Evolutionary conservation across 2,888 invertebrate species (phyloP).

Genomic region (Hydrotaea cyrtoneurina): DNA sequence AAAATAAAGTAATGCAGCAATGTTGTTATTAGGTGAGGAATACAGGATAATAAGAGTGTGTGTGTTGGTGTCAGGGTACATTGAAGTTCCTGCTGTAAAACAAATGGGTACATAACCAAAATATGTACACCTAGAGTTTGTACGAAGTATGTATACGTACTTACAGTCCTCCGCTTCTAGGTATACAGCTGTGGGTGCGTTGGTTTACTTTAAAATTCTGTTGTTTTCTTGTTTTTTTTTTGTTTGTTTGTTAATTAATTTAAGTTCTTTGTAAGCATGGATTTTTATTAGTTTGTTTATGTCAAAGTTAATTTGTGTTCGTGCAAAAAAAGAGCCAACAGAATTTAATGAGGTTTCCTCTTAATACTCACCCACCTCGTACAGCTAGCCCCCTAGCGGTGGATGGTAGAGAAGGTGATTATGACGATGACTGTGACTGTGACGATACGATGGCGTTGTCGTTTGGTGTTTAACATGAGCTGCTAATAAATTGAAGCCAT

Average conservation of each 20-base stretch:
- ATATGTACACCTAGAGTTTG: neutral
- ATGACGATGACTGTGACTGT: too few relatives aligned
- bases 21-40: neutral
- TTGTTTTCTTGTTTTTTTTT: neutral
- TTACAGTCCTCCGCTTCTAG: neutral
- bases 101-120: neutral
- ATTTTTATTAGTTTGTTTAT: conserved; percentile 14
- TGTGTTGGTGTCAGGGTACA: too few relatives aligned
- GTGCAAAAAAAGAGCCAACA: neutral
- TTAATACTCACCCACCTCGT: neutral
- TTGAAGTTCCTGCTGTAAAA: too few relatives aligned
- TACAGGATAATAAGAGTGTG: neutral
- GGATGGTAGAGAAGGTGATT: neutral
- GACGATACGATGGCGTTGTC: conserved; percentile 7
- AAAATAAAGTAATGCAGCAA: neutral
- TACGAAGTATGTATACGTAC: neutral
- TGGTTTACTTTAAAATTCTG: neutral
- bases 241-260: neutral
- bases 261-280: neutral
- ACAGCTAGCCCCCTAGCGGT: neutral
- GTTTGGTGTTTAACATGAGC: neutral
- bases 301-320: neutral
- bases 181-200: neutral
- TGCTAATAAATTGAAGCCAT: neutral
- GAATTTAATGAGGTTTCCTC: conserved; percentile 30